A percentile compares a stretch with the other conserved stretches of the same genome.
Evolutionary conservation across 2,888 invertebrate species (phyloP).

Genomic region (Drosophila neotestacea): DNA sequence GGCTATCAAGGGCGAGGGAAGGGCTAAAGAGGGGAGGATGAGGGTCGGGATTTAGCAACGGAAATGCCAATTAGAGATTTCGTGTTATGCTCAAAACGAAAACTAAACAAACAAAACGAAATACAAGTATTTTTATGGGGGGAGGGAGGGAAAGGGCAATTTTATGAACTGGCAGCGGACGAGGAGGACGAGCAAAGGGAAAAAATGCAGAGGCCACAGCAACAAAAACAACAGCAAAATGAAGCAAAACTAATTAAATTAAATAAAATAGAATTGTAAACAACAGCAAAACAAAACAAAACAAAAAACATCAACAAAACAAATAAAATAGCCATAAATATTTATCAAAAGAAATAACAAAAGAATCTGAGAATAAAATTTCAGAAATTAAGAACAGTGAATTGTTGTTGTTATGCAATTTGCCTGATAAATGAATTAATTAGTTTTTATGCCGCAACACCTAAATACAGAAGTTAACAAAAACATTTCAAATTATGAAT

Average conservation of each 20-base stretch:
- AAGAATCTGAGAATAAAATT: constrained; percentile 55
- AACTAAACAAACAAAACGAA: constrained; percentile 45
- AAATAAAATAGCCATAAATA: constrained; percentile 71
- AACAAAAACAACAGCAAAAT: constrained; percentile 27
- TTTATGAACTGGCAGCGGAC: constrained; percentile 35
- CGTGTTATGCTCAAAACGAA: constrained; percentile 46
- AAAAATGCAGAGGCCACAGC: constrained; percentile 8
- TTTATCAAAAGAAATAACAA: constrained; percentile 66
- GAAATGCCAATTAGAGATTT: constrained; percentile 71
- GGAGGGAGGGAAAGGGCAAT: constrained; percentile 8
- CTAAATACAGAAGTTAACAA: constrained; percentile 15
- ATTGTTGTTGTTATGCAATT: constrained; percentile 49
- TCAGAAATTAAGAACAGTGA: constrained; percentile 55
- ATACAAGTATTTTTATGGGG: constrained; percentile 35
- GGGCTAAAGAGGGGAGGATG: not conserved
- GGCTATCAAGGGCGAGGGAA: not conserved
- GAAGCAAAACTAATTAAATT: constrained; percentile 75
- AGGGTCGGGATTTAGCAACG: constrained; percentile 25
- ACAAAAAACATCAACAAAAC: constrained; percentile 36
- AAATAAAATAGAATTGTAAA: constrained; percentile 73
- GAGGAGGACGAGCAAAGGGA: constrained; percentile 13
- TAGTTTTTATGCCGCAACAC: constrained; percentile 37
- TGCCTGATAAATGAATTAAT: constrained; percentile 55
- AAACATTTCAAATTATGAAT: constrained; percentile 47
- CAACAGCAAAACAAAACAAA: constrained; percentile 41